phyloP scores from a whole-genome alignment of 2,797 vertebrate species.

The Carapus acus region DNA sequence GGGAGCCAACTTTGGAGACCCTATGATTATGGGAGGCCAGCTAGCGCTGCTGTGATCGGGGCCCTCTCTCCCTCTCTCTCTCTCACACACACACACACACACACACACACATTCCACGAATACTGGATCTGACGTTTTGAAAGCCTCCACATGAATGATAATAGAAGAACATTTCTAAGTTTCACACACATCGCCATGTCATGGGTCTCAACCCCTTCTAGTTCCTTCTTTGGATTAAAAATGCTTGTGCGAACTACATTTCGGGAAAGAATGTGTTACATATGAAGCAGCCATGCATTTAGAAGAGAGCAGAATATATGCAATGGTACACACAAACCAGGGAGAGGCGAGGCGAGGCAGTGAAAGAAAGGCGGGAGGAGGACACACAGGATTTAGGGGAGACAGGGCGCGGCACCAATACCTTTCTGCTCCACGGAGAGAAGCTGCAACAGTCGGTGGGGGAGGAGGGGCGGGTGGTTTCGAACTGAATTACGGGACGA shows the following conservation, averaged over 20 bases:
- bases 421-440: constrained; percentile 99
- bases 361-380: constrained; percentile 22
- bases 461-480: constrained; percentile 87
- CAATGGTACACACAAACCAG: constrained; percentile 14
- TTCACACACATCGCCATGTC: too few relatives aligned
- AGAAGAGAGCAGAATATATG: constrained; percentile 23
- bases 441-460: constrained; percentile 96
- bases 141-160: constrained; percentile 18
- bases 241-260: too few relatives aligned
- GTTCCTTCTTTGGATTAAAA: too few relatives aligned
- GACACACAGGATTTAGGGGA: too few relatives aligned
- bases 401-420: constrained; percentile 72
- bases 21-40: constrained; percentile 61
- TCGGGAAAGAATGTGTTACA: not conserved
- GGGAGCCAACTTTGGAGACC: constrained; percentile 37
- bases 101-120: constrained; percentile 55
- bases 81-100: too few relatives aligned
- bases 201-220: constrained; percentile 13
- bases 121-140: constrained; percentile 21
- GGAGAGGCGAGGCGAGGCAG: constrained; percentile 23
- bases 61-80: too few relatives aligned
- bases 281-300: constrained; percentile 34
- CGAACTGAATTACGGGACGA: constrained; percentile 83
- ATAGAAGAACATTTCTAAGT: constrained; percentile 3
- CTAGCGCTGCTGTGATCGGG: constrained; percentile 27